Evolutionary conservation across 2,888 invertebrate genomes (phyloP).

Genomic region (Drosophila borealis): DNA sequence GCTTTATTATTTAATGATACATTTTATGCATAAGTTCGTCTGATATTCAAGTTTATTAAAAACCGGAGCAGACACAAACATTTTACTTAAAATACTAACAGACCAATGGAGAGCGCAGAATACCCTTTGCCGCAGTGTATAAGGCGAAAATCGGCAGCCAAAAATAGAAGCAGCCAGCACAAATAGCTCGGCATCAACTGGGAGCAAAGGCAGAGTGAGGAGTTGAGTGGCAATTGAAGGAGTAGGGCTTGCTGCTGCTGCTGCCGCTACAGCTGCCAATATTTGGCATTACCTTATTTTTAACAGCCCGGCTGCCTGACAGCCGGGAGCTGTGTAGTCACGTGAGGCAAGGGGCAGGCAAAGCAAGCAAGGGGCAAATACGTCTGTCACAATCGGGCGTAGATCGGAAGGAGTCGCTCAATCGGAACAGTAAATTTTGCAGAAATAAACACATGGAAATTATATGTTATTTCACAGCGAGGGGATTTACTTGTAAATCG

Average conservation of each 20-base stretch:
- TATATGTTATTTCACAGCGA: constrained; percentile 65
- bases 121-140: not conserved
- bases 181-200: constrained; percentile 43
- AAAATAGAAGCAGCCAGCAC: constrained; percentile 21
- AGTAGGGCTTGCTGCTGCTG: constrained; percentile 1
- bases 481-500: constrained; percentile 75
- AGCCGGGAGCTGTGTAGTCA: constrained; percentile 38
- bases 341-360: constrained; percentile 5
- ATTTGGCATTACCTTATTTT: constrained; percentile 37
- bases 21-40: too few species aligned
- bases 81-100: not conserved
- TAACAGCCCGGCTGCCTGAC: constrained; percentile 32
- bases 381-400: constrained; percentile 41
- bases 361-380: constrained; percentile 30
- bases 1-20: too few species aligned
- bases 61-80: too few species aligned
- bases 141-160: constrained; percentile 16
- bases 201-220: not conserved
- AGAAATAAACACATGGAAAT: constrained; percentile 73
- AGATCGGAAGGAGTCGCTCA: constrained; percentile 51
- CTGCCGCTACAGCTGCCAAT: constrained; percentile 1
- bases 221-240: not conserved
- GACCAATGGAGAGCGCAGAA: not conserved
- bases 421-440: constrained; percentile 57
- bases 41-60: not conserved